Evolutionary conservation across 30 jellyfish, hydroid and myxozoan species (phyloP), one percentile per base, ranked within the genome.

Genomic region (Aurelia aurita): DNA sequence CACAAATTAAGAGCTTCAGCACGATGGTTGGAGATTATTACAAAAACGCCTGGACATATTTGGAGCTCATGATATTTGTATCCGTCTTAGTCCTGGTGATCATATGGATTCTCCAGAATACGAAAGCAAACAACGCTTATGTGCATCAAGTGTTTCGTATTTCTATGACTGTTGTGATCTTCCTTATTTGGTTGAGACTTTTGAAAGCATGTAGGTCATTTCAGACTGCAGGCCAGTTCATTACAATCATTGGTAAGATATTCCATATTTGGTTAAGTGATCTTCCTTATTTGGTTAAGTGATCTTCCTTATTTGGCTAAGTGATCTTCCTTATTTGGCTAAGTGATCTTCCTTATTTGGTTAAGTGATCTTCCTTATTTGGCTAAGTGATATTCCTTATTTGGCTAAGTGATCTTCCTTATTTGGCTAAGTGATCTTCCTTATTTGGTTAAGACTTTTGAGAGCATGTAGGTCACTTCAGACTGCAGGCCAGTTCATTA

Each of bases 1-100:
- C 74, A 13, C 87, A 83, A 18, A 83, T 83, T 46, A 44, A 44
- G 12, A 57, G 72, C 5, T 83, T 65, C 84, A 12, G 61, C 43
- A 20, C 66, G 5, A 58, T 83, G 86, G 81, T 83, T 26, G 83
- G 93, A 44, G 93, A 83, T 47, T 64, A 83, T 59, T 70, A 3
- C 43, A 83, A 83, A 60, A 83, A 60, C 65, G 21, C 62, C 1
- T 83, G 93, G 93, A 43, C 69, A 2, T 83, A 83, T 23, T 27
- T 83, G 20, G 93, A 83, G 1, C 45, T 75, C 65, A 11, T 70
- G 10, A 55, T 43, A 3, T 29, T 67, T 15, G 2, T 59, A 1
- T 60, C 81, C 10, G 76, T 58, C 11, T 1, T 61, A 0, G 32
- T 47, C 18, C 49, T 75, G 61, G 61, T 11, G 5, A 23, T 51